Conservation (phyloP, 2,888 invertebrate genomes). For the Caenorhabditis imperialis region DNA sequence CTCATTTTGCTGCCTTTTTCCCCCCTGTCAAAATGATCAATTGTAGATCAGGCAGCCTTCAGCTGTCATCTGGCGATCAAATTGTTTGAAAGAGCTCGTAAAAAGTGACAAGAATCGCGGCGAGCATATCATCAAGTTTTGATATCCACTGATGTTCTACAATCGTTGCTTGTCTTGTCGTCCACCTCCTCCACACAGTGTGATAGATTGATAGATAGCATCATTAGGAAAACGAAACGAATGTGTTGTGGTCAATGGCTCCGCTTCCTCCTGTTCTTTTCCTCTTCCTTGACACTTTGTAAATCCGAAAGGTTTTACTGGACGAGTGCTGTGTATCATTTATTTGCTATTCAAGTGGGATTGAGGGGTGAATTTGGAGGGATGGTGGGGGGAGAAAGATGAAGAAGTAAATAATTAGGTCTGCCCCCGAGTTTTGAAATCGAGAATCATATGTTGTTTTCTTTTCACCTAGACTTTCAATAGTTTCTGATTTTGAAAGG, state of each 20-base stretch:
- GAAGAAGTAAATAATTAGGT: constrained; percentile 53
- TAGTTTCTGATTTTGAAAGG: too few relatives aligned
- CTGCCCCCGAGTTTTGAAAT: too few relatives aligned
- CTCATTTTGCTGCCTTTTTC: too few relatives aligned
- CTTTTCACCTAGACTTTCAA: too few relatives aligned
- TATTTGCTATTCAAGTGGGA: constrained; percentile 49
- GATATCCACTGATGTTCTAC: constrained; percentile 51
- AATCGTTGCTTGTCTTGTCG: constrained; percentile 26
- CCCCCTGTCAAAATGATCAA: constrained; percentile 54
- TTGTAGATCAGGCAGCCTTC: constrained; percentile 48
- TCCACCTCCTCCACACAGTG: constrained; percentile 12
- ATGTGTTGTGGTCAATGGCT: not conserved
- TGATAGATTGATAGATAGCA: constrained; percentile 41
- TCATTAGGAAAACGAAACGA: constrained; percentile 30
- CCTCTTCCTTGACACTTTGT: constrained; percentile 29
- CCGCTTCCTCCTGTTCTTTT: not conserved
- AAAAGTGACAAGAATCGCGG: constrained; percentile 50
- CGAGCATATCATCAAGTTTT: constrained; percentile 53
- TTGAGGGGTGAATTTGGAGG: constrained; percentile 19
- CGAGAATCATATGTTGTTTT: too few relatives aligned
- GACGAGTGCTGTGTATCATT: constrained; percentile 30
- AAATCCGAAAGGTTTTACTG: constrained; percentile 22
- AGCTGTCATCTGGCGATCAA: constrained; percentile 51
- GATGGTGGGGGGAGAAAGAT: constrained; percentile 14
- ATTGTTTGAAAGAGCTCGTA: constrained; percentile 54